A percentile compares a stretch with the other conserved stretches of the same genome.
Evolutionary conservation across 1,140 invertebrate genomes (phyloP).

Genomic region (Ceratitis capitata): DNA sequence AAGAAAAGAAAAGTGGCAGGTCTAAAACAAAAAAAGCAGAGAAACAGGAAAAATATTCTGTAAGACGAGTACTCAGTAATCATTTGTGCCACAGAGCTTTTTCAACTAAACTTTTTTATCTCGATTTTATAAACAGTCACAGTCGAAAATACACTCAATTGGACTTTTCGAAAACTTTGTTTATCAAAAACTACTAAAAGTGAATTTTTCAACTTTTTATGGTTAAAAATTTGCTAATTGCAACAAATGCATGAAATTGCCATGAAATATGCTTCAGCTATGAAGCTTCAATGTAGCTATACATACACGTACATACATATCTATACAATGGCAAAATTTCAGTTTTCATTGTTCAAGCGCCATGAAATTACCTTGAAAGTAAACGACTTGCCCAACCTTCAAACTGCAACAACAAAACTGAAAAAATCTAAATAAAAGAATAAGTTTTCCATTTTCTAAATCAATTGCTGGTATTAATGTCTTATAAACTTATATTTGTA

Average conservation of each 20-base stretch:
- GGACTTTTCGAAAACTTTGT: no score
- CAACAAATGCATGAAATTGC: not conserved
- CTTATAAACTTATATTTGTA: not conserved
- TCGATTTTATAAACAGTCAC: no score
- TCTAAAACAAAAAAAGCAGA: no score
- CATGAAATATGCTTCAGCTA: not conserved
- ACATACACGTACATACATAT: not conserved
- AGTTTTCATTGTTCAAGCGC: not conserved
- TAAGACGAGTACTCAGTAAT: no score
- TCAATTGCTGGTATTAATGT: not conserved
- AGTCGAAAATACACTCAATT: no score
- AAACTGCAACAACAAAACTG: not conserved
- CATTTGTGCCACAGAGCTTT: no score
- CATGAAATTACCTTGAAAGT: constrained; percentile 17
- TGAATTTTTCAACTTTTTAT: no score
- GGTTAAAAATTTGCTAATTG: not conserved
- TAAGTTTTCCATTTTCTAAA: not conserved
- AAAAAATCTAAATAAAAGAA: not conserved
- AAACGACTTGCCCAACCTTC: not conserved
- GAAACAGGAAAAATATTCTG: no score
- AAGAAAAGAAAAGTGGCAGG: no score
- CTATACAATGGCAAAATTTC: not conserved
- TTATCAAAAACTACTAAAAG: no score
- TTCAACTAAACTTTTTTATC: no score
- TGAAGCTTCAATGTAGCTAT: not conserved